Evolutionary conservation across 2,797 vertebrate genomes (phyloP).

Genomic region (Linurgus olivaceus): DNA sequence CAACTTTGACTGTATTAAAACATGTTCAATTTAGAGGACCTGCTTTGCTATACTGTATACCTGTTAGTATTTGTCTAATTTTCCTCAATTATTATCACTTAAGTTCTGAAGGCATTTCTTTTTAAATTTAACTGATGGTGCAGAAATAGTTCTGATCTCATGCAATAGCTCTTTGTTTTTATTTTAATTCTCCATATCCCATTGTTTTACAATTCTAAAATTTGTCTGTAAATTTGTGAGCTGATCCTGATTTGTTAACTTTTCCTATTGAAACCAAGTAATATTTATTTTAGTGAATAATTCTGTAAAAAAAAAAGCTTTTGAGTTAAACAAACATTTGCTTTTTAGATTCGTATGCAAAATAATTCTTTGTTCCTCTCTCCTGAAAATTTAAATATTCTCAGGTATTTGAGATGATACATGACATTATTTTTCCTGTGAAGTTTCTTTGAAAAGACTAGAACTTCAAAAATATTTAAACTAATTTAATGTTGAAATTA

Average conservation of each 20-base stretch:
- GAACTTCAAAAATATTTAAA: background rate
- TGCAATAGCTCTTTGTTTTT: background rate
- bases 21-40: background rate
- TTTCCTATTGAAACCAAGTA: background rate
- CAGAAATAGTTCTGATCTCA: background rate
- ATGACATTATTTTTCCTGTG: background rate
- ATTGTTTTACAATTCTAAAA: background rate
- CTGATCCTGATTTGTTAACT: background rate
- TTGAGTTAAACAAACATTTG: background rate
- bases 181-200: background rate
- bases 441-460: slow-evolving; percentile 25
- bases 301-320: background rate
- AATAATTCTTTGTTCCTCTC: slow-evolving; percentile 21
- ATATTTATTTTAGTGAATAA: background rate
- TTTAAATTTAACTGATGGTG: background rate
- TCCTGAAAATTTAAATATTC: background rate
- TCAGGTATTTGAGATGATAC: background rate
- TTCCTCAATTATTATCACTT: background rate
- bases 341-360: background rate
- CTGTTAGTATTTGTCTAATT: background rate
- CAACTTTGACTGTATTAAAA: background rate
- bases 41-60: background rate
- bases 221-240: background rate
- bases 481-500: slow-evolving; percentile 38
- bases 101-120: too few relatives aligned